phyloP scores from a whole-genome alignment of 2,797 vertebrate genomes.

The Cuniculus paca region DNA sequence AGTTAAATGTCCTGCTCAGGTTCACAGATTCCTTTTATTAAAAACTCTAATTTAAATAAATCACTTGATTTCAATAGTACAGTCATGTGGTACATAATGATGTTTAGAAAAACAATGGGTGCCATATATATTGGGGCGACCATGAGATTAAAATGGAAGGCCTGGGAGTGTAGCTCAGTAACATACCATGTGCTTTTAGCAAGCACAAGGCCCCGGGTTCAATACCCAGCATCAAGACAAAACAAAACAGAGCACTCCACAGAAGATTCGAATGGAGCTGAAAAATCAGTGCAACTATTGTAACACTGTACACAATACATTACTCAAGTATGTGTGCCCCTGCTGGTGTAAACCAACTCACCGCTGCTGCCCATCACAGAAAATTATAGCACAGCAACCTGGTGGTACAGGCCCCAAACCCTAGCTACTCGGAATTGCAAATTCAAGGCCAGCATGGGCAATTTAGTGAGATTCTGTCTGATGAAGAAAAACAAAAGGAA shows the following conservation, averaged over 20 bases:
- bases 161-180: not conserved
- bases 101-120: not conserved
- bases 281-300: not conserved
- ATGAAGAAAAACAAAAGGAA: not conserved
- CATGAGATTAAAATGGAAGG: not conserved
- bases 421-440: not conserved
- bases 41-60: slow-evolving; percentile 3
- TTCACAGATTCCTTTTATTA: not conserved
- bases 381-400: not conserved
- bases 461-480: not conserved
- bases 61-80: not conserved
- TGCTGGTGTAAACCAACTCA: not conserved
- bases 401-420: not conserved
- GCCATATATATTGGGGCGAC: not conserved
- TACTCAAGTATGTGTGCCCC: not conserved
- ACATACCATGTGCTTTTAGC: not conserved
- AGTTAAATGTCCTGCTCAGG: not conserved
- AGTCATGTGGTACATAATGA: not conserved
- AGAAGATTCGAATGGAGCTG: not conserved
- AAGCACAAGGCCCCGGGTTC: not conserved
- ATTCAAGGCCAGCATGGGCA: not conserved
- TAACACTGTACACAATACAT: not conserved
- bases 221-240: not conserved
- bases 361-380: not conserved
- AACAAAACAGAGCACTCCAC: not conserved